Evolutionary conservation across 1,140 invertebrate genomes (phyloP).

Genomic region (Augochlora pura): DNA sequence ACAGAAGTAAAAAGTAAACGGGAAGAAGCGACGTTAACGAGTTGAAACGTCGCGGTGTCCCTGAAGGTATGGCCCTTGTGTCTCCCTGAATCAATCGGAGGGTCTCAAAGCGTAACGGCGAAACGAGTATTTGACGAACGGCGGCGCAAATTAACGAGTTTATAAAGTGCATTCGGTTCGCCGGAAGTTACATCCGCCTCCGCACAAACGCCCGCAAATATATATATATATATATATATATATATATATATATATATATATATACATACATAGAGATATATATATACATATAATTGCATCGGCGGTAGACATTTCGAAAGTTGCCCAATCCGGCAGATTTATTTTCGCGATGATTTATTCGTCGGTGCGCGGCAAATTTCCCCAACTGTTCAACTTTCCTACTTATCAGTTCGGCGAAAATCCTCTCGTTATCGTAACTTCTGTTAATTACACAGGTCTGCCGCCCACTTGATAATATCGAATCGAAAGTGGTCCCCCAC

Average conservation of each 20-base stretch:
- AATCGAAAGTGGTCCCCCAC: constrained; percentile 21
- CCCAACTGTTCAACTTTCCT: constrained; percentile 29
- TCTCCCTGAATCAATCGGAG: too few species aligned
- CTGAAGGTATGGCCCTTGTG: too few species aligned
- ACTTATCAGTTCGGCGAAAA: constrained; percentile 20
- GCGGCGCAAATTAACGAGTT: not conserved
- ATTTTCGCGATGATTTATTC: not conserved
- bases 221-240: too few species aligned
- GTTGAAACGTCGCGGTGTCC: too few species aligned
- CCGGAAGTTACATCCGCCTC: not conserved
- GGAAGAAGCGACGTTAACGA: too few species aligned
- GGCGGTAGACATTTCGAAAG: not conserved
- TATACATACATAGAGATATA: too few species aligned
- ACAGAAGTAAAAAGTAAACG: too few species aligned
- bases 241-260: too few species aligned
- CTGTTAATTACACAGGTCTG: constrained; percentile 36
- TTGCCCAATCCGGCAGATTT: not conserved
- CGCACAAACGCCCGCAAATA: not conserved
- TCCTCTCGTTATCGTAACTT: constrained; percentile 40
- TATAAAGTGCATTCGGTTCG: not conserved
- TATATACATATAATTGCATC: not conserved
- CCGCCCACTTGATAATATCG: constrained; percentile 36
- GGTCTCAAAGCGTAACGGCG: too few species aligned
- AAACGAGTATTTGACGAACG: not conserved
- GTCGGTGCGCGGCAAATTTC: not conserved